Evolutionary conservation across 2,797 vertebrate species (phyloP).

Genomic region (Cyprinella venusta): DNA sequence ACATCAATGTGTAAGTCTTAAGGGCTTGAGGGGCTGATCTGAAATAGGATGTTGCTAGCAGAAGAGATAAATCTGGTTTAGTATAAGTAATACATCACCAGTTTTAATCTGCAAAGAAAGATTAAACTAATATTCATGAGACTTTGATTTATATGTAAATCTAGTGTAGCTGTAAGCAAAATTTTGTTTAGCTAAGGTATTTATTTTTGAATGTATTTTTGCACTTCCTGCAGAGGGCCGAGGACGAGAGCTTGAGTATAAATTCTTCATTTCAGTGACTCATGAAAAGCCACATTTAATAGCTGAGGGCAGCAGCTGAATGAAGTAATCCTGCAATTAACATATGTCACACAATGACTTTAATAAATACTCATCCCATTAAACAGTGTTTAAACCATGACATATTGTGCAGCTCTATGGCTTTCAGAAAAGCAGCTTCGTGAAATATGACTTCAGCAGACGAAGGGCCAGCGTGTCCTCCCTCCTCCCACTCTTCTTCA

Average conservation of each 20-base stretch:
- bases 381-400: constrained; percentile 39
- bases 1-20: neutral
- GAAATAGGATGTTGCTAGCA: neutral
- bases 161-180: neutral
- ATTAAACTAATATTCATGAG: constrained; percentile 2
- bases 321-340: constrained; percentile 41
- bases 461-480: constrained; percentile 3
- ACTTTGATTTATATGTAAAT: constrained; percentile 34
- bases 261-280: constrained; percentile 15
- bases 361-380: constrained; percentile 38
- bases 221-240: constrained; percentile 4
- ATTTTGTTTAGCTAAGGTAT: neutral
- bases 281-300: constrained; percentile 7
- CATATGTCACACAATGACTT: constrained; percentile 33
- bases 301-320: constrained; percentile 19
- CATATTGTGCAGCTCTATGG: constrained; percentile 9
- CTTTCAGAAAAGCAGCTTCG: constrained; percentile 21
- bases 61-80: constrained; percentile 16
- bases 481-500: constrained; percentile 54
- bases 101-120: neutral
- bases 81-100: neutral
- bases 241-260: neutral
- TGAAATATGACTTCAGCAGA: constrained; percentile 37
- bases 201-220: constrained; percentile 8
- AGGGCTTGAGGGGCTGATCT: neutral